Evolutionary conservation across 2,113 vertebrate genomes (phyloP).

Genomic region (Aviceda subcristata): DNA sequence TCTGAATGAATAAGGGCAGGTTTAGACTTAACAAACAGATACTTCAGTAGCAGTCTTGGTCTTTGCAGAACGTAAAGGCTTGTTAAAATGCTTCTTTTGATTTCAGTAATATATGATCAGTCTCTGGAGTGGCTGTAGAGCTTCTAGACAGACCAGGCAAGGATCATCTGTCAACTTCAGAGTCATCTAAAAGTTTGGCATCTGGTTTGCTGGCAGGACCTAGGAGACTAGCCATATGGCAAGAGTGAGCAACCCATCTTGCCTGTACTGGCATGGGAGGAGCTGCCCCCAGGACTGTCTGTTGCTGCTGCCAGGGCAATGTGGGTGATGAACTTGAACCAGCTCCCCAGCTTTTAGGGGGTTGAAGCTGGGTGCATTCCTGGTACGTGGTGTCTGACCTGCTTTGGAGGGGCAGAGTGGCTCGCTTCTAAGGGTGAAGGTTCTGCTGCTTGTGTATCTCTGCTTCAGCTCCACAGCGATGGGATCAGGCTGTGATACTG

Average conservation of each 20-base stretch:
- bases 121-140: neutral
- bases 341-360: neutral
- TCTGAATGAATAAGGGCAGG: neutral
- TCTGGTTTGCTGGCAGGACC: neutral
- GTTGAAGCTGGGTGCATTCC: accelerated
- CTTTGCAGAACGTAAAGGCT: neutral
- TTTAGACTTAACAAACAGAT: neutral
- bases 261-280: neutral
- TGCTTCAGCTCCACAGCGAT: neutral
- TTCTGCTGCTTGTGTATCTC: neutral
- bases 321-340: neutral
- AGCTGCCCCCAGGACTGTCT: neutral
- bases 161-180: neutral
- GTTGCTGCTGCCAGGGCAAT: too few relatives aligned
- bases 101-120: neutral
- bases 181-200: neutral
- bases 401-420: neutral
- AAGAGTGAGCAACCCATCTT: neutral
- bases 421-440: neutral
- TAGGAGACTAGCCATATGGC: neutral
- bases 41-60: neutral
- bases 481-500: neutral
- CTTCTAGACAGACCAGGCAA: neutral
- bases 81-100: neutral
- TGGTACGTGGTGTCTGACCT: accelerated